Conservation (phyloP, 2,888 invertebrate genomes). For the Trichopria drosophilae region DNA sequence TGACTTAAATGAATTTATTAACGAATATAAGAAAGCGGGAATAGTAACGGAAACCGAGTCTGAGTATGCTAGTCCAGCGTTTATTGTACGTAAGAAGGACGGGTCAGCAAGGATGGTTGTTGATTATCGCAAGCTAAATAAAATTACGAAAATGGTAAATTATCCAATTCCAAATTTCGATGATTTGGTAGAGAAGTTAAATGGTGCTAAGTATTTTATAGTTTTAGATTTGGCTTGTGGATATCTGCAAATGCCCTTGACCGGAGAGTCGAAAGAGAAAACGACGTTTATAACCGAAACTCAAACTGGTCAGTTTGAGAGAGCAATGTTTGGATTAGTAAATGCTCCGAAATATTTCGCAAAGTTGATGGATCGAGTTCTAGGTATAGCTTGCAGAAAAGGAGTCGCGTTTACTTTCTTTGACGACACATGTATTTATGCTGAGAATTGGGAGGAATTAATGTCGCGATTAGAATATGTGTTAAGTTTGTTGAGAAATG, state of each 20-base stretch:
- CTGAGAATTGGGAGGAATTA: slow-evolving; percentile 1
- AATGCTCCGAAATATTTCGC: slow-evolving; percentile 14
- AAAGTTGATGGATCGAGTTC: slow-evolving; percentile 10
- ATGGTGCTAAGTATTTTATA: slow-evolving; percentile 40
- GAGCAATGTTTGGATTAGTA: slow-evolving; percentile 24
- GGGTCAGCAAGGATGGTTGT: slow-evolving; percentile 36
- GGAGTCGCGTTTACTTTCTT: slow-evolving; percentile 16
- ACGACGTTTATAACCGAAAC: slow-evolving; percentile 19
- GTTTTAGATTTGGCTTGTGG: slow-evolving; percentile 45
- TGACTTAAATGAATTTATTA: slow-evolving; percentile 14
- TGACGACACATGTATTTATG: slow-evolving; percentile 14
- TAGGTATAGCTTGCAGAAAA: slow-evolving; percentile 9
- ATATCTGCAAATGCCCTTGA: slow-evolving; percentile 13
- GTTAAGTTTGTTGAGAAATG: slow-evolving; percentile 23
- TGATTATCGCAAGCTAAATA: slow-evolving; percentile 46
- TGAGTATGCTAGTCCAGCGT: slow-evolving; percentile 30
- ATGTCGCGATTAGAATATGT: neutral
- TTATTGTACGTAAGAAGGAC: slow-evolving; percentile 36
- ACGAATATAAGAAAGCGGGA: slow-evolving; percentile 10
- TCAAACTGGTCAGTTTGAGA: slow-evolving; percentile 19
- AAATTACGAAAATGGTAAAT: slow-evolving; percentile 41
- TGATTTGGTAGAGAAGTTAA: slow-evolving; percentile 45
- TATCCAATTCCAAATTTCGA: slow-evolving; percentile 50
- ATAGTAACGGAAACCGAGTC: slow-evolving; percentile 20
- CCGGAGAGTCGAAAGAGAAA: slow-evolving; percentile 6